Evolutionary conservation across 2,888 invertebrate genomes (phyloP).

Genomic region (Phengaris arion): DNA sequence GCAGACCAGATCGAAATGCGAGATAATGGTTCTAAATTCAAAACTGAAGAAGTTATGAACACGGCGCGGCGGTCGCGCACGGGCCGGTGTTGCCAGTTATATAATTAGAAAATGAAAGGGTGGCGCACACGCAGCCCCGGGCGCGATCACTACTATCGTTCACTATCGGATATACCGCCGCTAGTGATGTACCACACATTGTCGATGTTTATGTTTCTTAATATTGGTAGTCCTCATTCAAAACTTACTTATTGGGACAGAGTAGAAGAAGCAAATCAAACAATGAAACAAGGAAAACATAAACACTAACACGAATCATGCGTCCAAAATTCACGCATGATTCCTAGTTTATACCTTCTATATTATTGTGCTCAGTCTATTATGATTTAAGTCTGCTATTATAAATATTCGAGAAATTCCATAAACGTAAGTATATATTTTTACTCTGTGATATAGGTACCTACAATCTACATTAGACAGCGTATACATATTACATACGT

Average conservation of each 20-base stretch:
- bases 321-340: too few relatives aligned
- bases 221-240: background rate
- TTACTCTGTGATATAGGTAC: too few relatives aligned
- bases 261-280: constrained; percentile 37
- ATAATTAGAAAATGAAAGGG: constrained; percentile 79
- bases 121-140: constrained; percentile 73
- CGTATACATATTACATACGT: too few relatives aligned
- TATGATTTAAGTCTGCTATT: too few relatives aligned
- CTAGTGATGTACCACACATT: constrained; percentile 49
- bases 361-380: too few relatives aligned
- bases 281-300: constrained; percentile 21
- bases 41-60: constrained; percentile 63
- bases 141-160: constrained; percentile 74
- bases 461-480: too few relatives aligned
- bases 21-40: constrained; percentile 65
- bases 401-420: too few relatives aligned
- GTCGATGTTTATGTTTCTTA: constrained; percentile 33
- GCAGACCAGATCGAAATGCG: constrained; percentile 55
- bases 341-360: too few relatives aligned
- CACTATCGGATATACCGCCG: constrained; percentile 59
- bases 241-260: background rate
- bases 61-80: constrained; percentile 60
- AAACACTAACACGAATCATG: background rate
- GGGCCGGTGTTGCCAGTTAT: constrained; percentile 74
- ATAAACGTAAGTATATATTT: too few relatives aligned